phyloP scores from a whole-genome alignment of 2,113 vertebrate species.

The Rutilus rutilus region DNA sequence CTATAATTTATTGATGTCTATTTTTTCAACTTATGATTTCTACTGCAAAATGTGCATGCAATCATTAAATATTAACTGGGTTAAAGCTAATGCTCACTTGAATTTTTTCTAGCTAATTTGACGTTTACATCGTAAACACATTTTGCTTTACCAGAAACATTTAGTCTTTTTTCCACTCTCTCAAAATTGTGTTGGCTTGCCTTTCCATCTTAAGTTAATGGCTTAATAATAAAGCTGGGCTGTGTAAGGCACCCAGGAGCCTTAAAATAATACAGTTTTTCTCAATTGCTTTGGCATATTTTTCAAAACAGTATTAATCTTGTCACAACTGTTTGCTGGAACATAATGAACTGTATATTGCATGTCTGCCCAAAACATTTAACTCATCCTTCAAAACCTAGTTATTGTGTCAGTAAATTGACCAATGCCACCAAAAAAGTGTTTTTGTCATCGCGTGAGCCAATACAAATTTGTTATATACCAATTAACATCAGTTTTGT shows the following conservation, averaged over 20 bases:
- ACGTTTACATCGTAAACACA: neutral
- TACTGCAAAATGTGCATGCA: neutral
- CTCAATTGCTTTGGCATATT: too few relatives aligned
- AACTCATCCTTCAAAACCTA: too few relatives aligned
- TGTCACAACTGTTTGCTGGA: too few relatives aligned
- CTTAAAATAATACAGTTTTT: neutral
- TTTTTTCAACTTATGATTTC: neutral
- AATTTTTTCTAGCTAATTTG: neutral
- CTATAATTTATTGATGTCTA: neutral
- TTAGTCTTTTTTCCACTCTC: neutral
- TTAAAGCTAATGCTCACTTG: neutral
- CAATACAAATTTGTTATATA: too few relatives aligned
- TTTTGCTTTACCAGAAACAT: neutral
- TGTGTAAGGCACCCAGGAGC: neutral
- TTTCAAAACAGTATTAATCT: too few relatives aligned
- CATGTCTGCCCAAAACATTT: too few relatives aligned
- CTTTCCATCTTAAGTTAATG: neutral
- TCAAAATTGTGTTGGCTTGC: neutral
- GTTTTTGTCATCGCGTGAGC: too few relatives aligned
- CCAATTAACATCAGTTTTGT: too few relatives aligned
- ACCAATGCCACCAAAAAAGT: too few relatives aligned
- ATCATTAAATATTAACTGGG: neutral
- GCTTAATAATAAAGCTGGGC: conserved; percentile 9
- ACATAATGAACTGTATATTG: too few relatives aligned
- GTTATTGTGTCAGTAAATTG: too few relatives aligned